A percentile compares a stretch with the other conserved stretches of the same genome.
These are phyloP conservation scores for Geotrypetes seraphini DNA, from an alignment of 2,797 vertebrate species.

Conservation along the genomic window DNA sequence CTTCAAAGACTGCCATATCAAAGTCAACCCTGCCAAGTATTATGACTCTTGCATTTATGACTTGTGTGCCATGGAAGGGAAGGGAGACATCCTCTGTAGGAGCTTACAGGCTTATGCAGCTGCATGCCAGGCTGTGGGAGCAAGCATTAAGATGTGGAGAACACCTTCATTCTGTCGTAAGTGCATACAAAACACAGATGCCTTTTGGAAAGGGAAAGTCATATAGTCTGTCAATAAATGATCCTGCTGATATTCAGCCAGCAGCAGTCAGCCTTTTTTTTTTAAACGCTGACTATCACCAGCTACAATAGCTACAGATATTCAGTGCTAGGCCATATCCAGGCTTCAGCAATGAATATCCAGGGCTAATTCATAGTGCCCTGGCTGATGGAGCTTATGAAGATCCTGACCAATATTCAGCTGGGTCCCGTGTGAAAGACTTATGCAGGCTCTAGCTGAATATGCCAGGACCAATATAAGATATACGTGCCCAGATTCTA, in stretches of 20 bases:
- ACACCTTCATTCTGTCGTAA: slow-evolving; percentile 30
- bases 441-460: no score
- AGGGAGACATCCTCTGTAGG: slow-evolving; percentile 11
- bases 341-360: no score
- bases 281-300: no score
- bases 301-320: no score
- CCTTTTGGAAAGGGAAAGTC: not conserved
- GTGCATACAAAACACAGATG: not conserved
- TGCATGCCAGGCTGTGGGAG: slow-evolving; percentile 22
- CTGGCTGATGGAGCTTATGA: no score
- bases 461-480: no score
- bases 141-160: slow-evolving; percentile 22
- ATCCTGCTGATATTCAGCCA: no score
- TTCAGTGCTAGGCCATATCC: no score
- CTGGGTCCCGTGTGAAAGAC: no score
- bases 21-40: slow-evolving; percentile 18
- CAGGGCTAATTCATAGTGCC: no score
- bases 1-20: slow-evolving; percentile 8
- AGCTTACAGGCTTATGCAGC: slow-evolving; percentile 21
- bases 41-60: slow-evolving; percentile 15
- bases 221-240: not conserved
- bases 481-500: no score
- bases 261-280: not conserved
- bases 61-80: slow-evolving; percentile 11
- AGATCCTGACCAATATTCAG: no score